A percentile compares a stretch with the other conserved stretches of the same genome.
Evolutionary conservation across 2,797 vertebrate genomes (phyloP).

Genomic region (Sebastes cheni): DNA sequence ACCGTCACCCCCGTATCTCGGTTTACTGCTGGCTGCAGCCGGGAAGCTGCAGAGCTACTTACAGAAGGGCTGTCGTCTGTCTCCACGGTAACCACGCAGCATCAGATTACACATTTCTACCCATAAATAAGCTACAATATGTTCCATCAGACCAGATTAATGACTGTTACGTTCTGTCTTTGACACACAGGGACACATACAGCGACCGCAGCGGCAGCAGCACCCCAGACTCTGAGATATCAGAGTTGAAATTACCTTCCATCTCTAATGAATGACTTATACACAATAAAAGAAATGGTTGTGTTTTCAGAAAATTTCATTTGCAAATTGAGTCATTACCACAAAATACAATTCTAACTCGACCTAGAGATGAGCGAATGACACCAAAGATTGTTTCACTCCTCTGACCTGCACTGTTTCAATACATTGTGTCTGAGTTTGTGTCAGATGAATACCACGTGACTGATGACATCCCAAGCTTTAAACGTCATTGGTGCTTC

Average conservation of each 20-base stretch:
- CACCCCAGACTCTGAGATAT: slow-evolving; percentile 90
- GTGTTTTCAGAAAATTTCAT: not conserved
- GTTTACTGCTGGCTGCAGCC: slow-evolving; percentile 90
- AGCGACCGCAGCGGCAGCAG: slow-evolving; percentile 91
- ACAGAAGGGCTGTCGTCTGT: slow-evolving; percentile 92
- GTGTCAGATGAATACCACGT: no score
- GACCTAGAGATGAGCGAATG: no score
- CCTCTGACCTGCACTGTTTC: no score
- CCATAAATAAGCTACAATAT: not conserved
- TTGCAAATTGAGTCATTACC: not conserved
- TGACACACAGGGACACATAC: slow-evolving; percentile 88
- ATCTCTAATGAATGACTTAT: slow-evolving; percentile 77
- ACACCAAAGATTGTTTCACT: no score
- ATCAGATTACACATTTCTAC: accelerated
- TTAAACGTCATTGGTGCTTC: no score
- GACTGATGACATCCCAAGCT: no score
- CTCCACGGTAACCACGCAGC: slow-evolving; percentile 84
- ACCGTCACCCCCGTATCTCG: slow-evolving; percentile 94
- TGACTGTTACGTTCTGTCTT: not conserved
- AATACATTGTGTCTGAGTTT: no score
- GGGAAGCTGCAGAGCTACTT: slow-evolving; percentile 91
- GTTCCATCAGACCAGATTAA: not conserved
- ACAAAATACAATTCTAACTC: not conserved
- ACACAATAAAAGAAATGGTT: not conserved
- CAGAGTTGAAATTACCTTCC: slow-evolving; percentile 86